Conservation (phyloP, 2,113 vertebrate species). For the Cyanoderma ruficeps region DNA sequence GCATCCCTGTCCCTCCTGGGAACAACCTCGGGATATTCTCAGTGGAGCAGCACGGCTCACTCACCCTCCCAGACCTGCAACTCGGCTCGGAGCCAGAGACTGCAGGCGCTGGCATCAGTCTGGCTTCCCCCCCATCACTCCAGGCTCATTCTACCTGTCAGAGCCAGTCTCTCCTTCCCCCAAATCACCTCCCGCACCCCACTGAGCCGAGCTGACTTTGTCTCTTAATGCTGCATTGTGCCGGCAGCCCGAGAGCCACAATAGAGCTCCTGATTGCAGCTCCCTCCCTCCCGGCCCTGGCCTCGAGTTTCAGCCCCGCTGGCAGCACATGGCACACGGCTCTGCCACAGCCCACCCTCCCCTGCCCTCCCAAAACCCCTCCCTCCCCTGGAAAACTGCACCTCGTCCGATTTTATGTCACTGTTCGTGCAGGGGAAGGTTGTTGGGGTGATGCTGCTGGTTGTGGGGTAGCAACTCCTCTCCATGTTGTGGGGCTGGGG, state of each 20-base stretch:
- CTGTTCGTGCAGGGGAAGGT: accelerated
- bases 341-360: neutral
- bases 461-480: neutral
- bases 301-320: accelerated
- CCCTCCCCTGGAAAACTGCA: neutral
- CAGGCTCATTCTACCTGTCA: neutral
- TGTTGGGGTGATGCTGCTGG: neutral
- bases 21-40: neutral
- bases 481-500: neutral
- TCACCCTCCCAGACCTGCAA: neutral
- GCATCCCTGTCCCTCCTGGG: neutral
- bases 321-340: neutral
- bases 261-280: neutral
- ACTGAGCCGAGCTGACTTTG: neutral
- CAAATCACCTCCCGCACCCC: neutral
- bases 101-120: neutral
- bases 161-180: neutral
- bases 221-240: neutral
- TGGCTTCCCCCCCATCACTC: neutral
- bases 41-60: neutral
- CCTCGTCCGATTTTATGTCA: accelerated
- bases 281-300: neutral
- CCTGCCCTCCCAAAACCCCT: neutral
- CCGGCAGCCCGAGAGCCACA: neutral
- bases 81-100: neutral